A percentile compares a stretch with the other conserved stretches of the same genome.
Conservation (phyloP, 2,113 vertebrate genomes). For the Rhabdornis inornatus region DNA sequence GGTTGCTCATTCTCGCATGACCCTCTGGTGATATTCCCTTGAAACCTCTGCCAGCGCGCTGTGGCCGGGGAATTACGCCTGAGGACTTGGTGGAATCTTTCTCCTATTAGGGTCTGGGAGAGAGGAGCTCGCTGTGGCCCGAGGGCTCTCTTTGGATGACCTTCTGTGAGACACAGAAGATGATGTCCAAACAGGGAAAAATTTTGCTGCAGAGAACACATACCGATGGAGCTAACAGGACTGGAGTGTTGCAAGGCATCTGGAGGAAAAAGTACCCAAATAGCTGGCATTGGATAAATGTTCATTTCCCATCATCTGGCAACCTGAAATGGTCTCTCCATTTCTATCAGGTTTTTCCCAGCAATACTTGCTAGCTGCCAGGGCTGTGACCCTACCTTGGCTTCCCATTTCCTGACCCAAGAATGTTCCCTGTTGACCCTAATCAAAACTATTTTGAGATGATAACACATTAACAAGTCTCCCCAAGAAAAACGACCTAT, state of each 20-base stretch:
- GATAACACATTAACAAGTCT: constrained; percentile 50
- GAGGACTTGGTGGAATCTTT: constrained; percentile 18
- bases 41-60: neutral
- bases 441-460: constrained; percentile 61
- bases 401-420: constrained; percentile 38
- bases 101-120: constrained; percentile 49
- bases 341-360: constrained; percentile 50
- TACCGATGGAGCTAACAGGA: neutral
- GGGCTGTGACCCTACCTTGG: constrained; percentile 7
- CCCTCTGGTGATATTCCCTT: neutral
- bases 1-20: neutral
- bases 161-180: constrained; percentile 19
- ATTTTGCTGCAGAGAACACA: neutral
- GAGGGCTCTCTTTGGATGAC: constrained; percentile 15
- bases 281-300: constrained; percentile 33
- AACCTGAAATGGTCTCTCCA: constrained; percentile 14
- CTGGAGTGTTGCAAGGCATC: constrained; percentile 47
- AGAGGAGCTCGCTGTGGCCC: neutral
- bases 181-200: neutral
- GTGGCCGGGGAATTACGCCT: neutral
- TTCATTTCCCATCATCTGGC: constrained; percentile 26
- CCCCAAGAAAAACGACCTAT: constrained; percentile 48
- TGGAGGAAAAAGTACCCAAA: constrained; percentile 46
- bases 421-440: constrained; percentile 42
- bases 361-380: constrained; percentile 26